Percentiles rank a stretch among this genome's conserved stretches.
Evolutionary conservation across 37 sponge, comb jelly and placozoan genomes (phyloP).

Genomic region (Oopsacas minuta): DNA sequence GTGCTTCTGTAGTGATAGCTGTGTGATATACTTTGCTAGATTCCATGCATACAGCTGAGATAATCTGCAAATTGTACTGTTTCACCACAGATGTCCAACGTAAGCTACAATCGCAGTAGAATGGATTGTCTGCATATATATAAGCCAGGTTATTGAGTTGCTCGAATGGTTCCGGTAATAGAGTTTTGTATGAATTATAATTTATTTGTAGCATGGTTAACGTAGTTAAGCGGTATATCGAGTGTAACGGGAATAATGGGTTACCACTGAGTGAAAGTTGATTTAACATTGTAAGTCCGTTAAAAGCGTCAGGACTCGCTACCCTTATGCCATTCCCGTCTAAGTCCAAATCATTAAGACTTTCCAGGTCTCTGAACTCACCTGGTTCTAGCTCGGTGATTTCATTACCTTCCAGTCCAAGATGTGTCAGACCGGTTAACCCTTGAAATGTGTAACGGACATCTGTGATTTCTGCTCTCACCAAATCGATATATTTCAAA

Average conservation of each 20-base stretch:
- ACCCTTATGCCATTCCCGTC: background rate
- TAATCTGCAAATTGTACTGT: background rate
- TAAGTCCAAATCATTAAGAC: background rate
- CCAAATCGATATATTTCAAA: background rate
- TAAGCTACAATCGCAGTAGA: background rate
- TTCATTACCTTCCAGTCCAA: conserved; percentile 8
- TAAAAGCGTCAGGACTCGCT: background rate
- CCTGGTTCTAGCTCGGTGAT: background rate
- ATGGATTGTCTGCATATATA: conserved; percentile 11
- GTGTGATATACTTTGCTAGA: background rate
- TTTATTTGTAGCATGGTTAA: background rate
- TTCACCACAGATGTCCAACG: background rate
- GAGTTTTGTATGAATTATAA: background rate
- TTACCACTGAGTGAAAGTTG: background rate
- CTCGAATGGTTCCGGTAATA: background rate
- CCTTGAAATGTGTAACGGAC: background rate
- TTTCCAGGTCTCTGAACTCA: background rate
- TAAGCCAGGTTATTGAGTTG: background rate
- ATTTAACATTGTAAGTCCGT: background rate
- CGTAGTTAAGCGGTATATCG: background rate
- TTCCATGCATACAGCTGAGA: background rate
- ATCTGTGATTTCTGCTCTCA: background rate
- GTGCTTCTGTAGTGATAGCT: background rate
- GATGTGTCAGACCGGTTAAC: background rate
- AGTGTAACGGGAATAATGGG: background rate